Base-by-base conservation (phyloP, 2,113 vertebrate genomes). In the Marmota monax region DNA sequence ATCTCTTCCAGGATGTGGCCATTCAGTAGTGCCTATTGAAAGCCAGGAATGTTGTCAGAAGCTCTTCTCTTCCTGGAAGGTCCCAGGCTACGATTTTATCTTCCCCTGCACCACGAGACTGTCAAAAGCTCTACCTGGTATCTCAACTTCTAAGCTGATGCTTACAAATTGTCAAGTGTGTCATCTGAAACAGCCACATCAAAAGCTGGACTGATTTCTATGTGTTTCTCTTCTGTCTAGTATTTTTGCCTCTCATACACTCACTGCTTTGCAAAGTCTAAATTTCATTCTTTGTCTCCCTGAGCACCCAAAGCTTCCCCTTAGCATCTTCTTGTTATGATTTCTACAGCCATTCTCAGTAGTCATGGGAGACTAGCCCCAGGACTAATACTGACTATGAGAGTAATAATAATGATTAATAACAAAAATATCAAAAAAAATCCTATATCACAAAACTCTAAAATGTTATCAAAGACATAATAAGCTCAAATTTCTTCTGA, bases 401-500 rank as follows among this genome's bases (percentile, higher is more conserved):
- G 58, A 61, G 22, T 7, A 23, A 61, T 2, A 61, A 25, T 61
- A 61, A 7, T 93, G 4, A 10, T 48, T 58, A 70, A 25, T 29
- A 67, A 78, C 67, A 73, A 90, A 27, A 89, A 5, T 56, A 25
- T 80, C 13, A 39, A 58, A 88, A 88, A 78, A 61, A 25, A 2
- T 23, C 23, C 58, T 23, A 8, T 61, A 61, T 25, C 20, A 25
- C 7, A 58, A 61, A 84, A 80, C 61, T 20, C 29, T 74, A 7
- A 2, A 77, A 65, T 56, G 39, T 72, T 45, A 77, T 17, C 77
- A 22, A 25, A 92, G 45, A 37, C 51, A 51, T 25, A 27, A 63
- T 39, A 70, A 65, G 65, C 27, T 65, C 88, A 48, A 37, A 83
- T 89, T 92, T 87, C 74, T 86, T 32, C 23, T 61, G 79, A 90